Evolutionary conservation across 2,113 vertebrate genomes (phyloP), one percentile per base, ranked within the genome.

Genomic region (Malurus alboscapulatus): DNA sequence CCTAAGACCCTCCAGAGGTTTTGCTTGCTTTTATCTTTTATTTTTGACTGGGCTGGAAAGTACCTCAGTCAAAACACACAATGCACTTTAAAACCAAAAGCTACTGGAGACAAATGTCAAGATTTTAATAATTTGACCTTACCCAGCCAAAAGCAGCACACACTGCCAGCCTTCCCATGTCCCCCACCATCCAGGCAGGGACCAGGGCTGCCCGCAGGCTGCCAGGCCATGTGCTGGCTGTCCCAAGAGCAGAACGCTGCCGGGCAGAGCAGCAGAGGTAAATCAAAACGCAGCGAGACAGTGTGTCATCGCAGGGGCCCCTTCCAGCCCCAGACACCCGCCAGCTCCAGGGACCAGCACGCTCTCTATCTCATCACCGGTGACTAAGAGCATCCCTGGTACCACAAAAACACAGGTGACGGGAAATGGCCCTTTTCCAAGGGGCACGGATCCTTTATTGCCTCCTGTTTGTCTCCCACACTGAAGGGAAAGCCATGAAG

Each of bases 381-480:
- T 95, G 95, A 96, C 80, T 93, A 95, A 96, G 76, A 92, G 87
- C 80, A 90, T 87, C 88, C 73, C 65, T 8, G 25, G 90, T 44
- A 29, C 91, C 73, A 57, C 47, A 34, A 87, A 94, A 92, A 85
- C 21, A 92, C 59, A 83, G 82, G 84, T 87, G 84, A 83, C 5
- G 44, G 82, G 92, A 94, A 93, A 84, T 87, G 91, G 96, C 87
- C 55, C 91, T 55, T 87, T 84, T 79, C 94, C 90, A 93, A 92
- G 82, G 58, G 71, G 78, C 84, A 84, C 1, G 17, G 78, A 87
- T 73, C 84, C 88, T 86, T 94, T 59, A 83, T 92, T 90, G 71
- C 1, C 2, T 78, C 66, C 87, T 94, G 89, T 91, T 93, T 96
- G 79, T 54, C 91, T 94, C 69, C 34, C 26, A 1, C 12, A 88